Evolutionary conservation across 2,797 vertebrate species (phyloP), one percentile per base, ranked within the genome.

Genomic region (Ficedula albicollis): DNA sequence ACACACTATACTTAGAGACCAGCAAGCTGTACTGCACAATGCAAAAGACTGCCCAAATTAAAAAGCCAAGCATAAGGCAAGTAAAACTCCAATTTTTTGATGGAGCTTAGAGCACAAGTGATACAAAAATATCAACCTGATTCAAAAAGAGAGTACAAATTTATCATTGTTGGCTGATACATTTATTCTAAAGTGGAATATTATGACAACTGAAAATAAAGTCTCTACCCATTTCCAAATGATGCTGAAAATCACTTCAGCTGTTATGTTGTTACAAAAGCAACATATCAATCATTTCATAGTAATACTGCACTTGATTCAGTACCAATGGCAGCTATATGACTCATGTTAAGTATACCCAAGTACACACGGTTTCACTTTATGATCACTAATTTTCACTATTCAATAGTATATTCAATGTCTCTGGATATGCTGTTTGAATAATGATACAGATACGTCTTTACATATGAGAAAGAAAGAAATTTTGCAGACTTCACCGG

Each of bases 191-290:
- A 93, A 90, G 49, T 51, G n/a, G 79, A 95, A 69, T 93, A 89
- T 88, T 87, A 91, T 88, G 84, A 89, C 86, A 95, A 90, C 84
- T 77, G 64, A 93, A 90, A 95, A 93, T 70, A 87, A 96, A 94
- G 60, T 90, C 46, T 70, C 44, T 49, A 84, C 69, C 81, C 30
- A 22, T 94, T 94, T 96, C 67, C 74, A 89, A 89, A 89, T 75
- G 82, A 89, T 60, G 59, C 48, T 91, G 85, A 95, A 96, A 91
- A 96, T 93, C 46, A 59, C 56, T 92, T 68, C 62, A 51, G 67
- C 52, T 78, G 84, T 92, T 95, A 82, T 43, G 63, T 43, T 91
- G 73, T 86, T 88, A 84, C 55, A 78, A 88, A 91, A 84, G 83
- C 70, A 90, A 94, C 62, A 44, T 36, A 95, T 93, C 94, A 91